These are phyloP conservation scores for Poicephalus meyeri DNA, from an alignment of 2,113 vertebrate species.

Conservation along the genomic window DNA sequence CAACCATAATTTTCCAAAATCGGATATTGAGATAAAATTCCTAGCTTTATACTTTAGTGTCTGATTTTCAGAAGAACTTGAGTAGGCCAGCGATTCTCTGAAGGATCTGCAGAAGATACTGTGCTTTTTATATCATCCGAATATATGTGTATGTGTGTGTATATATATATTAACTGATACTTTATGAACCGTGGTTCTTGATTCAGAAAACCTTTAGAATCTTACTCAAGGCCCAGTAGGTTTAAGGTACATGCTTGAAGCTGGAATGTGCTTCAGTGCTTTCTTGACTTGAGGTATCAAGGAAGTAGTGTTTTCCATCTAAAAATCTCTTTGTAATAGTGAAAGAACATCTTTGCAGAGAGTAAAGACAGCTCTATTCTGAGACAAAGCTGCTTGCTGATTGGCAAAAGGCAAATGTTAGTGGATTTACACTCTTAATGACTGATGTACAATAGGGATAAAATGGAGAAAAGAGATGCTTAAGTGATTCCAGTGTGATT, in stretches of 20 bases:
- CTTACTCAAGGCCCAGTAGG: neutral
- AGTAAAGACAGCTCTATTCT: neutral
- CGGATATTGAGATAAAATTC: neutral
- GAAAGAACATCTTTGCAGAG: neutral
- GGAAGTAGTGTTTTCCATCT: neutral
- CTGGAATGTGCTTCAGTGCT: neutral
- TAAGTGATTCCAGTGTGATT: constrained; percentile 36
- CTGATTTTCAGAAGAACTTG: neutral
- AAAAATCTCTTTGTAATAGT: neutral
- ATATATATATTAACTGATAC: neutral
- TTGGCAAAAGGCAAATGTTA: neutral
- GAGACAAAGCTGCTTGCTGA: neutral
- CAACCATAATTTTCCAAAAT: neutral
- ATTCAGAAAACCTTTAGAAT: neutral
- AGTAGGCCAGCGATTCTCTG: neutral
- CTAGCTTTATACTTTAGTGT: neutral
- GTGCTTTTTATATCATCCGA: neutral
- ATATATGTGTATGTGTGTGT: neutral
- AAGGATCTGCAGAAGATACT: neutral
- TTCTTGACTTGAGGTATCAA: neutral
- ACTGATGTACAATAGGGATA: neutral
- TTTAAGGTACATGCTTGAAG: neutral
- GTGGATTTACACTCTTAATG: neutral
- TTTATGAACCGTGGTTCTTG: neutral
- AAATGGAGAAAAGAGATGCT: constrained; percentile 21